Conservation (phyloP, 2,888 invertebrate genomes). For the Salpingus planirostris region DNA sequence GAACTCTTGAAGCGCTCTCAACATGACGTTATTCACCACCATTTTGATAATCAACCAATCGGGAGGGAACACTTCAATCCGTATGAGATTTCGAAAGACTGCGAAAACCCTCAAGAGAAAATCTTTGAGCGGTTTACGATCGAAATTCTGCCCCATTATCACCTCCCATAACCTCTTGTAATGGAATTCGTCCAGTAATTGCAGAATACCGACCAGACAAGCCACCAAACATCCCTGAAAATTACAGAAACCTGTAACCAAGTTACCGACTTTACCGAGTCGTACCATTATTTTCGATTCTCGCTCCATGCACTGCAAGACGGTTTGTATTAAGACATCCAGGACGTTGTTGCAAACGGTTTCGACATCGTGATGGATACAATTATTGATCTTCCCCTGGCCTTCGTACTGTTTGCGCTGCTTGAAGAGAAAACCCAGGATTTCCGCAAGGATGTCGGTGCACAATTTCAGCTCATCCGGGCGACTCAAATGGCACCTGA, state of each 20-base stretch:
- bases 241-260: conserved; percentile 2
- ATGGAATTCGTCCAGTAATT: conserved; percentile 79
- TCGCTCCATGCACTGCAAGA: conserved; percentile 71
- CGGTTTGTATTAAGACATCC: conserved; percentile 79
- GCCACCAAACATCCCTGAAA: conserved; percentile 75
- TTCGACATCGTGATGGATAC: conserved; percentile 70
- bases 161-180: conserved; percentile 83
- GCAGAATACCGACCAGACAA: conserved; percentile 75
- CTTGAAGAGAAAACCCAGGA: conserved; percentile 58
- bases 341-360: conserved; percentile 71
- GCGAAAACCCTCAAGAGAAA: conserved; percentile 75
- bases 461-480: conserved; percentile 76
- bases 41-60: conserved; percentile 90
- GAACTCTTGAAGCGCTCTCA: conserved; percentile 78
- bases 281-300: conserved; percentile 49
- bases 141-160: conserved; percentile 56
- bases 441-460: conserved; percentile 79
- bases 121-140: conserved; percentile 75
- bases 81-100: conserved; percentile 70
- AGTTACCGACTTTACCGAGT: conserved; percentile 8
- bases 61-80: conserved; percentile 71
- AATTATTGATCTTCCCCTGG: conserved; percentile 51
- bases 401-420: conserved; percentile 43
- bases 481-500: conserved; percentile 71
- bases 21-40: conserved; percentile 76